A percentile compares a stretch with the other conserved stretches of the same genome.
Conservation (phyloP, 2,797 vertebrate genomes). For the Poeciliopsis gracilis region DNA sequence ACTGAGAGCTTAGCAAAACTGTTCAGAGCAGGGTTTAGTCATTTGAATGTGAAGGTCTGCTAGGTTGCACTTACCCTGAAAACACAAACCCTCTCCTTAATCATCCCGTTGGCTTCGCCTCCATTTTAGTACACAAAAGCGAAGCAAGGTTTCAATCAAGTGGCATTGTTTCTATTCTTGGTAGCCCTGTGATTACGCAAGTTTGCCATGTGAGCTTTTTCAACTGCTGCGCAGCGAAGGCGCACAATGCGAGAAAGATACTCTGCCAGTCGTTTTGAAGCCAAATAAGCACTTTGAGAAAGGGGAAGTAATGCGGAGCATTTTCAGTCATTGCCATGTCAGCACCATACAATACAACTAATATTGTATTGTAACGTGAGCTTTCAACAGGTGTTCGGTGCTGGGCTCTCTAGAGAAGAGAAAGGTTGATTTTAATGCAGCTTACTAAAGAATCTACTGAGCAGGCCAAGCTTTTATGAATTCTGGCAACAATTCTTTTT, state of each 20-base stretch:
- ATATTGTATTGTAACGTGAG: conserved; percentile 10
- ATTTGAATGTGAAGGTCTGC: conserved; percentile 5
- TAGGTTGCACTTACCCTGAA: conserved; percentile 6
- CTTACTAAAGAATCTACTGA: neutral
- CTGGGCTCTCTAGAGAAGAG: too few relatives aligned
- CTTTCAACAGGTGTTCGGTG: neutral
- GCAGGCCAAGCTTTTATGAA: too few relatives aligned
- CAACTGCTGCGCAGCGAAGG: conserved; percentile 17
- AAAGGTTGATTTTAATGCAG: neutral
- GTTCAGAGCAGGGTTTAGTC: conserved; percentile 18
- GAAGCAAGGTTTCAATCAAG: neutral
- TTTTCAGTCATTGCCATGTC: conserved; percentile 18
- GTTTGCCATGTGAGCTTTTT: conserved; percentile 11
- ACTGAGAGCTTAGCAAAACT: conserved; percentile 22
- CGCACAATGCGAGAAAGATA: neutral
- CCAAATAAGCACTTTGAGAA: conserved; percentile 23
- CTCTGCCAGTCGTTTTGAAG: conserved; percentile 12
- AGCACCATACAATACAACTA: conserved; percentile 29
- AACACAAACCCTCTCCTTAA: conserved; percentile 13
- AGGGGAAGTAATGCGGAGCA: conserved; percentile 23
- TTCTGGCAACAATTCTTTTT: neutral
- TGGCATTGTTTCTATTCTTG: neutral
- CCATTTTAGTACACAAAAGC: neutral
- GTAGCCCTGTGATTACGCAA: neutral
- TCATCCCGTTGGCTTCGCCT: neutral